phyloP scores from a whole-genome alignment of 2,113 vertebrate species.

The Willisornis vidua region DNA sequence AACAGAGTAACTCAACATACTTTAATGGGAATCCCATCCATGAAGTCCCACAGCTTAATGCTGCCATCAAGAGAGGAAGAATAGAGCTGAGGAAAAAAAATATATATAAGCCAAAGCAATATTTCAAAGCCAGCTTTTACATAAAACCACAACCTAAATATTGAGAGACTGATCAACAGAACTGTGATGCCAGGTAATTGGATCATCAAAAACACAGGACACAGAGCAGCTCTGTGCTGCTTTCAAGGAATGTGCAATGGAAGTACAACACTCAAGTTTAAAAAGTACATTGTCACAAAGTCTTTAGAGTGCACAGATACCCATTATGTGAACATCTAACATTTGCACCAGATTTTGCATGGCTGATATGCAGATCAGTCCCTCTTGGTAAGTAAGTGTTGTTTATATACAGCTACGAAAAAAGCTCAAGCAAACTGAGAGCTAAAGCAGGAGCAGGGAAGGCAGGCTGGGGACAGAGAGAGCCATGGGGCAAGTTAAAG shows the following conservation, averaged over 20 bases:
- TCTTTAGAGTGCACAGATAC: fast-evolving
- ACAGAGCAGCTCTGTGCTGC: background rate
- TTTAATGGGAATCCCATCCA: slow-evolving; percentile 94
- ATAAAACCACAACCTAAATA: background rate
- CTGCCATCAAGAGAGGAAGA: slow-evolving; percentile 92
- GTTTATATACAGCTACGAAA: fast-evolving
- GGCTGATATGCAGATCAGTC: background rate
- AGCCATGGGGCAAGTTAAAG: background rate
- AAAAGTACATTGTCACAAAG: background rate
- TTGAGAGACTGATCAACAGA: background rate
- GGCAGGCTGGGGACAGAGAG: background rate
- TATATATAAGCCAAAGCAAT: background rate
- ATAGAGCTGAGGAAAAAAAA: slow-evolving; percentile 78
- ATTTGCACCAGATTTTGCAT: background rate
- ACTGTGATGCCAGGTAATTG: fast-evolving
- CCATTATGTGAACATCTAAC: background rate
- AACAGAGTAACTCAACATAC: slow-evolving; percentile 68
- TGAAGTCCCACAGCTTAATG: slow-evolving; percentile 93
- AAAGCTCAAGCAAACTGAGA: background rate
- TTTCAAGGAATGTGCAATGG: background rate
- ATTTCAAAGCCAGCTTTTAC: background rate
- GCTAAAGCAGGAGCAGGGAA: background rate
- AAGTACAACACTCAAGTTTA: background rate
- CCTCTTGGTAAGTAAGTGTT: background rate
- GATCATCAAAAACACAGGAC: background rate